A percentile compares a stretch with the other conserved stretches of the same genome.
Evolutionary conservation across 1,140 invertebrate genomes (phyloP).

Genomic region (Harlomillsia oculata): DNA sequence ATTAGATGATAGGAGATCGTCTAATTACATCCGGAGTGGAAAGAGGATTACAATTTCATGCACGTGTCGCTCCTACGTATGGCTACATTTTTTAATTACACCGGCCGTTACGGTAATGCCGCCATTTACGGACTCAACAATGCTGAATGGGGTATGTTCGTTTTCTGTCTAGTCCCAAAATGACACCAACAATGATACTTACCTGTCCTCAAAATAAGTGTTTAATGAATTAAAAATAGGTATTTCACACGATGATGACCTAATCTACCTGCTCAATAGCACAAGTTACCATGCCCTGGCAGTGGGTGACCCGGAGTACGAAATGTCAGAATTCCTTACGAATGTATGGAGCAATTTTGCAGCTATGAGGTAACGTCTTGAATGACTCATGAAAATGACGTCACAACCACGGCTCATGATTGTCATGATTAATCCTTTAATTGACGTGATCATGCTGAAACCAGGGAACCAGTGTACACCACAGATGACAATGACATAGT

Average conservation of each 20-base stretch:
- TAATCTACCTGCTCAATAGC: slow-evolving; percentile 23
- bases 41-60: slow-evolving; percentile 15
- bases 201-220: no score
- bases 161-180: no score
- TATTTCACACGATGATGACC: slow-evolving; percentile 21
- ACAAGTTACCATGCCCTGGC: slow-evolving; percentile 12
- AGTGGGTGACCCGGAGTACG: slow-evolving; percentile 24
- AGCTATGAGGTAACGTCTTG: slow-evolving; percentile 9
- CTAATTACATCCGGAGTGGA: slow-evolving; percentile 15
- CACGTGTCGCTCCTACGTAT: slow-evolving; percentile 14
- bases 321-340: slow-evolving; percentile 28
- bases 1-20: slow-evolving; percentile 23
- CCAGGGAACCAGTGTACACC: slow-evolving; percentile 15
- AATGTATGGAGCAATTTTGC: slow-evolving; percentile 33
- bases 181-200: no score
- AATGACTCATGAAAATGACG: no score
- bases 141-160: slow-evolving; percentile 16
- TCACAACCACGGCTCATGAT: no score
- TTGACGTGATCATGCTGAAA: background rate
- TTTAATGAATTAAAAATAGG: background rate
- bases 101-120: slow-evolving; percentile 15
- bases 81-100: slow-evolving; percentile 26
- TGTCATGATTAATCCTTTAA: background rate
- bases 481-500: slow-evolving; percentile 23
- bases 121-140: slow-evolving; percentile 10